Percentiles rank a stretch among this genome's conserved stretches.
These are phyloP conservation scores for Campylorhamphus procurvoides DNA, from an alignment of 2,113 vertebrate species.

Conservation along the genomic window DNA sequence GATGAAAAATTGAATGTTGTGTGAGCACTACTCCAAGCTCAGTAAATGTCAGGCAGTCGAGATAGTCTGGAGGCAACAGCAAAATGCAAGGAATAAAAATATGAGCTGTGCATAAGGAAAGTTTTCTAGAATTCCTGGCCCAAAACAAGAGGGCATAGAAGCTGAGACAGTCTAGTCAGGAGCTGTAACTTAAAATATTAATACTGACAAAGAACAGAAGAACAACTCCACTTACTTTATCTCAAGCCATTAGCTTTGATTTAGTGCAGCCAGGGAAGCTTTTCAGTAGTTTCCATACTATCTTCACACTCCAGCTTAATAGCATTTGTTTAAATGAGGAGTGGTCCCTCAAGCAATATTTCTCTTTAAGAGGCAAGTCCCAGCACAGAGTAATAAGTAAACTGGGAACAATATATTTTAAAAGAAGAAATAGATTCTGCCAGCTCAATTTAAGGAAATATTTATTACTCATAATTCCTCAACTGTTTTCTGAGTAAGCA, in stretches of 20 bases:
- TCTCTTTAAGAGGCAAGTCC: constrained; percentile 67
- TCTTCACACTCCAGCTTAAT: constrained; percentile 69
- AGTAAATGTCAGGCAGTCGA: constrained; percentile 33
- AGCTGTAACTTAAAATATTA: constrained; percentile 72
- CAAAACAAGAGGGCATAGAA: background rate
- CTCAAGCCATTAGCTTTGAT: constrained; percentile 69
- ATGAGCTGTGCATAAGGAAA: background rate
- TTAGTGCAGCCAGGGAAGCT: constrained; percentile 63
- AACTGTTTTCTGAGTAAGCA: constrained; percentile 62
- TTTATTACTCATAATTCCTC: constrained; percentile 68
- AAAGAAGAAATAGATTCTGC: constrained; percentile 55
- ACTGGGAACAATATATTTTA: constrained; percentile 65
- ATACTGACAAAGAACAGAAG: constrained; percentile 69
- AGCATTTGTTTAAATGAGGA: constrained; percentile 74
- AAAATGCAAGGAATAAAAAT: background rate
- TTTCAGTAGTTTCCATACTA: constrained; percentile 57
- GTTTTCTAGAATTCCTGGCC: constrained; percentile 43
- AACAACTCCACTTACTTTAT: constrained; percentile 68
- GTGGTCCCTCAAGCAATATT: constrained; percentile 69
- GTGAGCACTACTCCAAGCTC: background rate
- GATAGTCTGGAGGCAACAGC: constrained; percentile 18
- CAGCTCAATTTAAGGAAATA: constrained; percentile 64
- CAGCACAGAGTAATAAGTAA: constrained; percentile 66
- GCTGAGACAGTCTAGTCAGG: constrained; percentile 30
- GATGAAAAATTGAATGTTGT: constrained; percentile 26